Conservation (phyloP, 2,888 invertebrate species). For the Drosophila anomalata region DNA sequence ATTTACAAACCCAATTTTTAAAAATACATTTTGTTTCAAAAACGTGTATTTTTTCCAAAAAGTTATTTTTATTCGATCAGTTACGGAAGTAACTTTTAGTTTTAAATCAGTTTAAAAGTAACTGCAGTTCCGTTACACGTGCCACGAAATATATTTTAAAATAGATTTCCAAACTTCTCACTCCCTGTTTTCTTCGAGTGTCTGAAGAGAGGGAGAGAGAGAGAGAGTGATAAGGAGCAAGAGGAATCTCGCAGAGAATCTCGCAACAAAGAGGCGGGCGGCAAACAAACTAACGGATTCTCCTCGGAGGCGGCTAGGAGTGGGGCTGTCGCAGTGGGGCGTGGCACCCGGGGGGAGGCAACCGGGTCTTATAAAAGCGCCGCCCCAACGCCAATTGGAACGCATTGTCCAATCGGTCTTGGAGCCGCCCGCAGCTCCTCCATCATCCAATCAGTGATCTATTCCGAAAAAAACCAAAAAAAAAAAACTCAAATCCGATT, state of each 20-base stretch:
- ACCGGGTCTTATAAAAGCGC: constrained; percentile 65
- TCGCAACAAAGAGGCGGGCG: constrained; percentile 14
- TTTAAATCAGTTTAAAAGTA: neutral
- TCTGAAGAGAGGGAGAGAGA: constrained; percentile 1
- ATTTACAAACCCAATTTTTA: neutral
- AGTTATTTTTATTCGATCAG: neutral
- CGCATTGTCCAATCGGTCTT: constrained; percentile 78
- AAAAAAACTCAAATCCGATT: neutral
- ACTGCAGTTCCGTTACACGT: neutral
- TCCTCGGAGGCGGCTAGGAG: constrained; percentile 3
- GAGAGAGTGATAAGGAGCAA: neutral
- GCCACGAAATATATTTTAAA: neutral
- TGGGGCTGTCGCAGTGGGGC: constrained; percentile 12
- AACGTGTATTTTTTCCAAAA: neutral
- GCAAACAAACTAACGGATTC: constrained; percentile 17
- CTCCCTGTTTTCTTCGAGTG: neutral
- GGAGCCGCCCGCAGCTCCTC: constrained; percentile 76
- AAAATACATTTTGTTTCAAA: neutral
- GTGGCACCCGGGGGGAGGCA: constrained; percentile 17
- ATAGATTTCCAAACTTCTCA: neutral
- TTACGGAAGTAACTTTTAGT: neutral
- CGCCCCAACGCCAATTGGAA: constrained; percentile 60
- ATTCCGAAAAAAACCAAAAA: neutral
- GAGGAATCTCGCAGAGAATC: constrained; percentile 5
- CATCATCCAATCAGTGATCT: constrained; percentile 73